These are phyloP conservation scores for Acrocephalus kingi DNA, from an alignment of 2,113 vertebrate genomes.

Conservation along the genomic window DNA sequence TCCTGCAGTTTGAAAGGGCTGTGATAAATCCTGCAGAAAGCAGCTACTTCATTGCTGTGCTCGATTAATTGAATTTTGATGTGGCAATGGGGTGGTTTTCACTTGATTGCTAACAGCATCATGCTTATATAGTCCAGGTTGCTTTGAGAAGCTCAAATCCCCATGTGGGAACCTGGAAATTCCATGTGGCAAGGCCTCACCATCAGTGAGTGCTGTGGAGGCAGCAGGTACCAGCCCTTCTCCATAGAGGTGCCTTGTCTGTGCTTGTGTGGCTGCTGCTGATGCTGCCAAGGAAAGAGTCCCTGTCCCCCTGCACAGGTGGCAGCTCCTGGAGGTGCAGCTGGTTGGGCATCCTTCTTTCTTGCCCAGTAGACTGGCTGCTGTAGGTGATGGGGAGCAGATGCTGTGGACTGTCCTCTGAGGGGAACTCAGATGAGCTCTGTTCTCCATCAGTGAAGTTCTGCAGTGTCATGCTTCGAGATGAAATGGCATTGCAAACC, in stretches of 20 bases:
- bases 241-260: accelerated
- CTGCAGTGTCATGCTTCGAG: neutral
- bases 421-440: neutral
- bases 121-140: neutral
- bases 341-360: neutral
- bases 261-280: neutral
- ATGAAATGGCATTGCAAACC: neutral
- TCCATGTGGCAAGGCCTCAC: neutral
- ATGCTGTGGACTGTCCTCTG: neutral
- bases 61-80: neutral
- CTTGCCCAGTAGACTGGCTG: neutral
- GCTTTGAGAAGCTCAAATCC: neutral
- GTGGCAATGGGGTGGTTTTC: neutral
- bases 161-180: neutral
- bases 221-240: neutral
- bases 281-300: neutral
- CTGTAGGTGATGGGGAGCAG: neutral
- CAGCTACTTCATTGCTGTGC: neutral
- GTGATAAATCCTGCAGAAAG: conserved; percentile 25
- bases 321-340: neutral
- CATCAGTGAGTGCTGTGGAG: accelerated
- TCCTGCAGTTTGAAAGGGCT: neutral
- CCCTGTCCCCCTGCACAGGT: neutral
- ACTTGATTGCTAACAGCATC: neutral
- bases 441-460: neutral